A percentile compares a stretch with the other conserved stretches of the same genome.
Evolutionary conservation across 2,888 invertebrate genomes (phyloP).

Genomic region (Nemapogon koenigi): DNA sequence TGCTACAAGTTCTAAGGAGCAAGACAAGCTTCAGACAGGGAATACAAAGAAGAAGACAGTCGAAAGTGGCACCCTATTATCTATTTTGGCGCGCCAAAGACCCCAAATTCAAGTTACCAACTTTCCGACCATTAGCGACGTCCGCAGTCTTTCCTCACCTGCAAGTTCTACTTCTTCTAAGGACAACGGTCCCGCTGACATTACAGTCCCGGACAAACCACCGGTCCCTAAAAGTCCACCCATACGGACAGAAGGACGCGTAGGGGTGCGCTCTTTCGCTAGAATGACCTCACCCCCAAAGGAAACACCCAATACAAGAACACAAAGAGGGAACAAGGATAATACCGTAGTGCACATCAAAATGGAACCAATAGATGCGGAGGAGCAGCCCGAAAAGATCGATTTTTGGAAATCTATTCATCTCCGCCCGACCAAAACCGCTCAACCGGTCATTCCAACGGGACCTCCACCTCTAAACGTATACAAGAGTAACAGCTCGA

Average conservation of each 20-base stretch:
- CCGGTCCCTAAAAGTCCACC: not conserved
- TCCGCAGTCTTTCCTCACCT: conserved; percentile 34
- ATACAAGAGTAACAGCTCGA: conserved; percentile 20
- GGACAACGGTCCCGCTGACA: conserved; percentile 20
- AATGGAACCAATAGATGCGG: conserved; percentile 24
- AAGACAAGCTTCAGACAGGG: too few species aligned
- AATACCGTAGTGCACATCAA: conserved; percentile 52
- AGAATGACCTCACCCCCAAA: conserved; percentile 29
- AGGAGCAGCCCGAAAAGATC: conserved; percentile 40
- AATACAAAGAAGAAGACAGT: not conserved
- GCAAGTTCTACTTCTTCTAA: conserved; percentile 29
- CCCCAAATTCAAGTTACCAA: not conserved
- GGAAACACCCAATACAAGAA: conserved; percentile 19
- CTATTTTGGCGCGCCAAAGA: too few species aligned
- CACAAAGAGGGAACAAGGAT: conserved; percentile 45
- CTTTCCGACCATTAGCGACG: conserved; percentile 41
- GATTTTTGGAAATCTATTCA: conserved; percentile 45
- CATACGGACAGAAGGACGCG: conserved; percentile 31
- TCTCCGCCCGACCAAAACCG: conserved; percentile 34
- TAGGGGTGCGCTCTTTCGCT: conserved; percentile 51
- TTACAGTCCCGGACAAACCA: not conserved
- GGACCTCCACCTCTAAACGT: conserved; percentile 12
- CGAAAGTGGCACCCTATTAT: too few species aligned
- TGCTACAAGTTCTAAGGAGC: too few species aligned
- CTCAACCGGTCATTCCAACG: conserved; percentile 4